Percentiles rank a stretch among this genome's conserved stretches.
phyloP scores from a whole-genome alignment of 1,140 invertebrate genomes.

The Mylabris phalerata region DNA sequence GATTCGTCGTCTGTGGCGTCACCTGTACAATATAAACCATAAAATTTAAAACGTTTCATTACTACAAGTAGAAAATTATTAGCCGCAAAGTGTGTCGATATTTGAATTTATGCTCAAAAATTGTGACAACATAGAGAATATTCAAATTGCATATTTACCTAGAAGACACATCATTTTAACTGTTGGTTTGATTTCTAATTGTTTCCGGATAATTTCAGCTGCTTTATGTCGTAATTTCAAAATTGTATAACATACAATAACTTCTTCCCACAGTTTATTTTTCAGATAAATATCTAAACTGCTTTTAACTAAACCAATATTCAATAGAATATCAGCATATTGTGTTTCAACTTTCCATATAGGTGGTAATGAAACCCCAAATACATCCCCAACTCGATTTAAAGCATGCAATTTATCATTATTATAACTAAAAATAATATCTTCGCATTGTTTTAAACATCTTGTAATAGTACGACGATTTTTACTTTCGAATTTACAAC shows the following conservation, averaged over 20 bases:
- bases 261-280: slow-evolving; percentile 86
- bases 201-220: slow-evolving; percentile 77
- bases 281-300: slow-evolving; percentile 79
- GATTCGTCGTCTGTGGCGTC: slow-evolving; percentile 70
- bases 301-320: slow-evolving; percentile 73
- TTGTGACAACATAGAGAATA: background rate
- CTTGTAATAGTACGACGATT: slow-evolving; percentile 76
- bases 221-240: slow-evolving; percentile 83
- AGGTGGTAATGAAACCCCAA: slow-evolving; percentile 58
- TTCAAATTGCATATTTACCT: slow-evolving; percentile 42
- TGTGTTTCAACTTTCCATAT: slow-evolving; percentile 69
- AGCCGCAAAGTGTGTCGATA: too few species aligned
- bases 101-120: too few species aligned
- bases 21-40: slow-evolving; percentile 33
- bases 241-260: slow-evolving; percentile 82
- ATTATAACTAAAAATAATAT: slow-evolving; percentile 58
- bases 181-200: slow-evolving; percentile 72
- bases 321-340: slow-evolving; percentile 70
- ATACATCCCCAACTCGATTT: slow-evolving; percentile 51
- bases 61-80: too few species aligned
- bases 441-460: slow-evolving; percentile 79
- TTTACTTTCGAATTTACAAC: slow-evolving; percentile 68
- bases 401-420: slow-evolving; percentile 40
- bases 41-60: too few species aligned
- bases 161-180: slow-evolving; percentile 84